Percentiles rank a stretch among this genome's conserved stretches.
Evolutionary conservation across 2,113 vertebrate species (phyloP).

Genomic region (Erythrocercus mccallii): DNA sequence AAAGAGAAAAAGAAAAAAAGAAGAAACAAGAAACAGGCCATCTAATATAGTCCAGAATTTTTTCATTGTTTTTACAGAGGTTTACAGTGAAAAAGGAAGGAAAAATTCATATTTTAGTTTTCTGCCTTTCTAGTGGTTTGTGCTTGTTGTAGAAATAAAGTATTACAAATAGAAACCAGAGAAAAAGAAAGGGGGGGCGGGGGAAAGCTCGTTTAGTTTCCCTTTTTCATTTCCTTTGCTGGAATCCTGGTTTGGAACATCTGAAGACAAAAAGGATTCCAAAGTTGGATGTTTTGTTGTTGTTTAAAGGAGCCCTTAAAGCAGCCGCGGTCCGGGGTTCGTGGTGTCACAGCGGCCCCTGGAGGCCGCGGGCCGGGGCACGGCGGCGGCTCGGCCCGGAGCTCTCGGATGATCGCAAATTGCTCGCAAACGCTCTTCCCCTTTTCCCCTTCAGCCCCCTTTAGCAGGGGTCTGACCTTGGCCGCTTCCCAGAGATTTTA

Average conservation of each 20-base stretch:
- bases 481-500: background rate
- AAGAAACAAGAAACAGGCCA: background rate
- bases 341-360: constrained; percentile 67
- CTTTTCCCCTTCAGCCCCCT: background rate
- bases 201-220: background rate
- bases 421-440: background rate
- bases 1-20: background rate
- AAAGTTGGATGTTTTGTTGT: background rate
- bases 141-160: constrained; percentile 54
- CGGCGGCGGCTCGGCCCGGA: background rate
- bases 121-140: constrained; percentile 38
- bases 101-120: background rate
- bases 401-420: fast-evolving
- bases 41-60: background rate
- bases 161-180: constrained; percentile 32
- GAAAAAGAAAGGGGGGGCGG: background rate
- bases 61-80: background rate
- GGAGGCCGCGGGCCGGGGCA: background rate
- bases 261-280: constrained; percentile 18
- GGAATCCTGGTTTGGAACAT: constrained; percentile 38
- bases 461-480: background rate
- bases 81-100: constrained; percentile 2
- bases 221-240: constrained; percentile 64
- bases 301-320: background rate
- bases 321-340: background rate